Conservation (phyloP, 2,888 invertebrate species). For the Agrochola lychnidis region DNA sequence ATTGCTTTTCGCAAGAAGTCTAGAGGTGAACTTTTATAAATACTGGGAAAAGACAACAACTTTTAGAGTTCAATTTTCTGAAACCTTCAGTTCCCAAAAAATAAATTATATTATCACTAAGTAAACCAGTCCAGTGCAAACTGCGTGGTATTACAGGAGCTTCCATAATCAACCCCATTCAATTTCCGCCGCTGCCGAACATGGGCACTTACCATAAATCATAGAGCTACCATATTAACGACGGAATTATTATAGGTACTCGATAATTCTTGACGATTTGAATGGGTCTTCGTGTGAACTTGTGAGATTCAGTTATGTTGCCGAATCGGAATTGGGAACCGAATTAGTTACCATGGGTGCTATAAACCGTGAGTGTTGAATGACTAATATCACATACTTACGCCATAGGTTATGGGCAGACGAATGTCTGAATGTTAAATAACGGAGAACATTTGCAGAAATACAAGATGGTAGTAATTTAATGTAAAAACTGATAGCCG, state of each 20-base stretch:
- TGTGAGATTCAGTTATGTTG: conserved; percentile 12
- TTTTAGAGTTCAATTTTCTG: background rate
- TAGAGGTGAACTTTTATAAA: background rate
- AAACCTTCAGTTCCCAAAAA: background rate
- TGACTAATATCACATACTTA: too few relatives aligned
- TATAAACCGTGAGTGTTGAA: background rate
- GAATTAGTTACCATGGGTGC: background rate
- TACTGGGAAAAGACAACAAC: background rate
- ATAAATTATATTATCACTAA: background rate
- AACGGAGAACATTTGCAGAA: background rate
- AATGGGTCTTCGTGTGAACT: conserved; percentile 40
- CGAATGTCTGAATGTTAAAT: background rate
- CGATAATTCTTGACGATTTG: conserved; percentile 52
- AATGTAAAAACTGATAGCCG: background rate
- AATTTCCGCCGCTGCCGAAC: conserved; percentile 65
- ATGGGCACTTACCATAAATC: conserved; percentile 65
- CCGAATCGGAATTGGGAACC: background rate
- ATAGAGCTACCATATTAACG: conserved; percentile 61
- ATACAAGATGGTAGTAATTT: background rate
- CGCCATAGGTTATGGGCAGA: background rate
- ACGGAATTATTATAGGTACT: conserved; percentile 56
- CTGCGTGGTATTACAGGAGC: conserved; percentile 52
- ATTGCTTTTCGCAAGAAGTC: background rate
- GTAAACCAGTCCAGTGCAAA: conserved; percentile 31
- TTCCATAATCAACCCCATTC: conserved; percentile 59